These are phyloP conservation scores for Lithophane semibrunnea DNA, from an alignment of 2,888 invertebrate species.

Conservation along the genomic window DNA sequence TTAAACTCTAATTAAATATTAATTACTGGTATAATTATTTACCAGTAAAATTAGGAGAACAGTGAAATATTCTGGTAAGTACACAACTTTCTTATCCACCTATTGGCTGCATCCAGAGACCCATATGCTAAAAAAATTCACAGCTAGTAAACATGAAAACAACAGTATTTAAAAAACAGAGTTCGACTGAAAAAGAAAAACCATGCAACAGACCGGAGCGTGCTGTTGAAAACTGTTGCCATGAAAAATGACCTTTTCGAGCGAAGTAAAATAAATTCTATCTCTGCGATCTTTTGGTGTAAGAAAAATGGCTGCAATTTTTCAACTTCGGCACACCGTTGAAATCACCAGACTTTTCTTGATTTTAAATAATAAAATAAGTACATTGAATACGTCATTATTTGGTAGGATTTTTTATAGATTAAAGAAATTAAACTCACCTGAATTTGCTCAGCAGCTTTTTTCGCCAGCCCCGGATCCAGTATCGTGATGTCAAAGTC, in stretches of 20 bases:
- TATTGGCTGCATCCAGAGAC: background rate
- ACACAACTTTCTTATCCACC: background rate
- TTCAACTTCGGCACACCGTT: constrained; percentile 23
- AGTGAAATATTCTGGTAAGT: background rate
- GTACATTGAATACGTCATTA: background rate
- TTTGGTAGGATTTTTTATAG: background rate
- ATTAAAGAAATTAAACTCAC: constrained; percentile 72
- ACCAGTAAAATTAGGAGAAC: background rate
- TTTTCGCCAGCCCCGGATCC: constrained; percentile 85
- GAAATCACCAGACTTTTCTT: background rate
- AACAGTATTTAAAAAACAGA: constrained; percentile 16
- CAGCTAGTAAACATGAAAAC: constrained; percentile 57
- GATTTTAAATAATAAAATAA: background rate
- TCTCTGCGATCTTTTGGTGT: constrained; percentile 65
- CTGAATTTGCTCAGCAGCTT: constrained; percentile 88
- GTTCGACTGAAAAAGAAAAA: constrained; percentile 41
- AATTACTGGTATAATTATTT: background rate
- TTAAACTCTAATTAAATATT: background rate
- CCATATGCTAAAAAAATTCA: background rate
- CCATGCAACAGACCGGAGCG: constrained; percentile 26
- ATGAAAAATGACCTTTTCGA: constrained; percentile 73
- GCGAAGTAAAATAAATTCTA: constrained; percentile 75
- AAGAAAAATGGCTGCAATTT: constrained; percentile 63
- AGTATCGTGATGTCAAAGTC: constrained; percentile 85
- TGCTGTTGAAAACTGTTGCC: constrained; percentile 69